A percentile compares a stretch with the other conserved stretches of the same genome.
phyloP scores from a whole-genome alignment of 2,797 vertebrate genomes.

The Lindbergichthys nudifrons region DNA sequence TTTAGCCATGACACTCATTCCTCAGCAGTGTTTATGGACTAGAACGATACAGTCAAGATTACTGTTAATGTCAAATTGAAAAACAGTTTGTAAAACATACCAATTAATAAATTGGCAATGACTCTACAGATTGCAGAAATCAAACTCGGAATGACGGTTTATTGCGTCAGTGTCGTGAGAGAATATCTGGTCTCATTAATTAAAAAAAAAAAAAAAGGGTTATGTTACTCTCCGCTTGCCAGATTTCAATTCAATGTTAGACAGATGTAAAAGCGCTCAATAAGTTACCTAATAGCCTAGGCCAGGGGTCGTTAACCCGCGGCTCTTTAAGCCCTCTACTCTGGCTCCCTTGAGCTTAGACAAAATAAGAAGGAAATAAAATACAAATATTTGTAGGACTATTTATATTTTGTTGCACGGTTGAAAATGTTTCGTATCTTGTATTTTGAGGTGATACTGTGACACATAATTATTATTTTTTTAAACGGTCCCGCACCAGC shows the following conservation, averaged over 20 bases:
- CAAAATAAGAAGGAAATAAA: too few relatives aligned
- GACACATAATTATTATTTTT: too few relatives aligned
- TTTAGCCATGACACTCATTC: neutral
- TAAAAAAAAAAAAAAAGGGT: neutral
- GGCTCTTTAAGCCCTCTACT: too few relatives aligned
- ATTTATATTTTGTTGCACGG: too few relatives aligned
- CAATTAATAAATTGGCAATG: constrained; percentile 6
- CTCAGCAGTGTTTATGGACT: neutral
- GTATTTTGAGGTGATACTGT: too few relatives aligned
- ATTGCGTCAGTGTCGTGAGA: constrained; percentile 17
- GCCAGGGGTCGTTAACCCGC: too few relatives aligned
- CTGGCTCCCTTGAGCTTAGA: too few relatives aligned
- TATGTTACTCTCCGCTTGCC: constrained; percentile 10
- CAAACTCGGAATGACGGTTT: constrained; percentile 30
- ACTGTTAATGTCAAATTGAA: constrained; percentile 2
- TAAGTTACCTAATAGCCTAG: too few relatives aligned
- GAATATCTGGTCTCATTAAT: constrained; percentile 9
- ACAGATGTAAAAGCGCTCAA: neutral
- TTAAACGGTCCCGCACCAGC: too few relatives aligned
- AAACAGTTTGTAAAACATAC: neutral
- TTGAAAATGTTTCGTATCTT: too few relatives aligned
- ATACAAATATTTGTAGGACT: too few relatives aligned
- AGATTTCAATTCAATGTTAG: neutral
- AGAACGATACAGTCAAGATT: neutral
- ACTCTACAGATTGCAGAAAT: constrained; percentile 1